Evolutionary conservation across 2,888 invertebrate genomes (phyloP).

Genomic region (Bruchidius siliquastri): DNA sequence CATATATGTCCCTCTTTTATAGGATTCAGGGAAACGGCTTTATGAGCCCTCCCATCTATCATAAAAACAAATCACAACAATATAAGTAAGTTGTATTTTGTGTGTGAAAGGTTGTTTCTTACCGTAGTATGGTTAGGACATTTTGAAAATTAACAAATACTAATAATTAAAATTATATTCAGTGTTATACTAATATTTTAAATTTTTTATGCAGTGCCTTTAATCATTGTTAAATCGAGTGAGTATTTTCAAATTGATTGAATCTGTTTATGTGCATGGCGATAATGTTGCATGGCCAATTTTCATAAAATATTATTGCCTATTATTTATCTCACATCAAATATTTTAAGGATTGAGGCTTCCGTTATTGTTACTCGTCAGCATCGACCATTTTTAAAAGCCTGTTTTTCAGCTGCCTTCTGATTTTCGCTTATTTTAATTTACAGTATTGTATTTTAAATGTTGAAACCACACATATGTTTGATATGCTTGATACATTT

Average conservation of each 20-base stretch:
- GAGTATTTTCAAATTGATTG: conserved; percentile 33
- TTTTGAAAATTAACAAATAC: background rate
- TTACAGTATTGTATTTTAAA: background rate
- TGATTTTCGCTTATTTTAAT: conserved; percentile 2
- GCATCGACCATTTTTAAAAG: background rate
- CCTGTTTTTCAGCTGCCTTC: conserved; percentile 3
- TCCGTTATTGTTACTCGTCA: background rate
- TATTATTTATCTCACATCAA: background rate
- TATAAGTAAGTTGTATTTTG: background rate
- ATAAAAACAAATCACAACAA: background rate
- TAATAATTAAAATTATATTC: background rate
- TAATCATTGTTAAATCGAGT: conserved; percentile 53
- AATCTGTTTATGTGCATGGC: background rate
- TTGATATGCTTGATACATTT: background rate
- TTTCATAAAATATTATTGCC: background rate
- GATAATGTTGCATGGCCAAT: background rate
- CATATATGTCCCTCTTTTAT: background rate
- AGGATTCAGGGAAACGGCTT: background rate
- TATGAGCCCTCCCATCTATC: background rate
- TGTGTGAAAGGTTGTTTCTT: background rate
- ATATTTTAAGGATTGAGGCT: background rate
- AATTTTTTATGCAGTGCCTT: conserved; percentile 52
- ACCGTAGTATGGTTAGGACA: background rate
- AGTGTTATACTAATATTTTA: conserved; percentile 7
- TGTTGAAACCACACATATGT: background rate